A percentile compares a stretch with the other conserved stretches of the same genome.
Conservation (phyloP, 2,888 invertebrate genomes). For the Pinctada fucata region DNA sequence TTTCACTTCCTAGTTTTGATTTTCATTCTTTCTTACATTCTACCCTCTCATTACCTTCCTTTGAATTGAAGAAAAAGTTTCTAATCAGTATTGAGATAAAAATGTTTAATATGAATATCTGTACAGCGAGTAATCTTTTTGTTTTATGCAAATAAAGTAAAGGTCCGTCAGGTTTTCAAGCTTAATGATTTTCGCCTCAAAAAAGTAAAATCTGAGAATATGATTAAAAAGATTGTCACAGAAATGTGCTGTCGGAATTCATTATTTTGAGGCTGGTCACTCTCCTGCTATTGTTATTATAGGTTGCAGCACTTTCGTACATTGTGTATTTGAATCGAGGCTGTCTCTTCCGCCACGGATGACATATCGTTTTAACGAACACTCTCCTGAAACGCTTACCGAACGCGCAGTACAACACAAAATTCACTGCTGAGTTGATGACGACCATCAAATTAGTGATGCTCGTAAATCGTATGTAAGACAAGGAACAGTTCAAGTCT, state of each 20-base stretch:
- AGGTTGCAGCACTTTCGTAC: constrained; percentile 50
- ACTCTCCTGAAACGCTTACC: constrained; percentile 71
- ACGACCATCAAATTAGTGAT: constrained; percentile 70
- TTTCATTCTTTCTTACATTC: too few species aligned
- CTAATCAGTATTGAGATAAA: too few species aligned
- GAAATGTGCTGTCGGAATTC: constrained; percentile 37
- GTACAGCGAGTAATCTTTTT: too few species aligned
- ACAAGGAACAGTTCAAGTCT: constrained; percentile 52
- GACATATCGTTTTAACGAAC: constrained; percentile 49
- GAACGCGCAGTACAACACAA: constrained; percentile 72
- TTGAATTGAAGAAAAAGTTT: too few species aligned
- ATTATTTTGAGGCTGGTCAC: constrained; percentile 31
- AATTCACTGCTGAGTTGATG: constrained; percentile 73
- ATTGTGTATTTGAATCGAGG: constrained; percentile 47
- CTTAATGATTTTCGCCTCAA: too few species aligned
- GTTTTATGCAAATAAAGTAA: too few species aligned
- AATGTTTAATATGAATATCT: too few species aligned
- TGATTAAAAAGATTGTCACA: constrained; percentile 8
- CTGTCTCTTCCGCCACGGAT: constrained; percentile 47
- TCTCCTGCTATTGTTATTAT: constrained; percentile 22
- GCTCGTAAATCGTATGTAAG: constrained; percentile 62
- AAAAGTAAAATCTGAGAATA: too few species aligned
- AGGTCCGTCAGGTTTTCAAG: too few species aligned
- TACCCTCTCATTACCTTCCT: too few species aligned
- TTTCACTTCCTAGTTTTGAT: too few species aligned